phyloP scores from a whole-genome alignment of 2,888 invertebrate species.

The Pedicia rivosa region DNA sequence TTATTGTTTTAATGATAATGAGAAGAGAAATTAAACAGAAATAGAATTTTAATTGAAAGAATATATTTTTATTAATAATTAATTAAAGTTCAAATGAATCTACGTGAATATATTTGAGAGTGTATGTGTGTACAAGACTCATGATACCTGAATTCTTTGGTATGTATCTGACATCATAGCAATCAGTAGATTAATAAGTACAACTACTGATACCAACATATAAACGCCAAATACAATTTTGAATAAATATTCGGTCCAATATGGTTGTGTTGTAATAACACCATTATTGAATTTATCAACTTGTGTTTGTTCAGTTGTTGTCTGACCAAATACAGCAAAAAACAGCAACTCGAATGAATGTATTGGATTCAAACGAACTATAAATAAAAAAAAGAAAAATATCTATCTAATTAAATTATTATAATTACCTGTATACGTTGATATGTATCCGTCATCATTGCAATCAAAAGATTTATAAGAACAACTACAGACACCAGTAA shows the following conservation, averaged over 20 bases:
- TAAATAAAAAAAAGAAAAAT: constrained; percentile 19
- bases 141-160: constrained; percentile 87
- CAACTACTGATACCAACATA: constrained; percentile 98
- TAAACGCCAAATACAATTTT: constrained; percentile 84
- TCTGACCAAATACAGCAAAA: constrained; percentile 97
- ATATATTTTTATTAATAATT: too few species aligned
- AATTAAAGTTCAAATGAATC: neutral
- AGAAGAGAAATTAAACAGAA: too few species aligned
- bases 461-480: constrained; percentile 96
- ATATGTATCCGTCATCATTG: constrained; percentile 99
- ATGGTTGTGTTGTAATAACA: constrained; percentile 43
- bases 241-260: constrained; percentile 75
- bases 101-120: neutral
- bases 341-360: constrained; percentile 95
- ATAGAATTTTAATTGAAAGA: too few species aligned
- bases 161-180: constrained; percentile 99
- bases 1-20: too few species aligned
- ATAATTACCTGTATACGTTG: constrained; percentile 91
- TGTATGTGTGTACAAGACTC: constrained; percentile 8
- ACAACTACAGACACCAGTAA: constrained; percentile 97
- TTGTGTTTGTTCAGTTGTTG: constrained; percentile 63
- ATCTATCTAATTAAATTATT: constrained; percentile 12
- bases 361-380: constrained; percentile 83
- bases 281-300: constrained; percentile 40
- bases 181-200: constrained; percentile 97